A percentile compares a stretch with the other conserved stretches of the same genome.
phyloP scores from a whole-genome alignment of 2,888 invertebrate species.

The Xestia sexstrigata region DNA sequence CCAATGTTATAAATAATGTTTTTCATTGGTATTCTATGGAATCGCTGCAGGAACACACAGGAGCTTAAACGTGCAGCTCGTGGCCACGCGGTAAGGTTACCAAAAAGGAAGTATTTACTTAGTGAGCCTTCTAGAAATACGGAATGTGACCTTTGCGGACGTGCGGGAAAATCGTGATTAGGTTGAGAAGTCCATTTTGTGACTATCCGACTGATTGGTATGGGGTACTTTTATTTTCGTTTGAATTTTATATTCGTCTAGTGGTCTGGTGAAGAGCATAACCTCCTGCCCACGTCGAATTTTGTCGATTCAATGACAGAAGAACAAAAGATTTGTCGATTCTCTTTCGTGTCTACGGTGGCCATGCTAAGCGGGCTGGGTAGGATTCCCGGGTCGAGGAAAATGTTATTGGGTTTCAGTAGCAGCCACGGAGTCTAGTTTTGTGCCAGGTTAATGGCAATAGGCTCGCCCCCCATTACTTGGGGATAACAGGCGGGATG shows the following conservation, averaged over 20 bases:
- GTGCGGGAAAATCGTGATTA: constrained; percentile 37
- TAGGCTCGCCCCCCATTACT: neutral
- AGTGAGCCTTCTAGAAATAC: constrained; percentile 41
- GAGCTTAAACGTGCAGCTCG: neutral
- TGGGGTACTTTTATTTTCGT: neutral
- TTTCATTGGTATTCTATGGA: neutral
- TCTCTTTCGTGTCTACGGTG: no score
- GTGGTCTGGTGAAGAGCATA: neutral
- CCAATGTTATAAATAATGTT: neutral
- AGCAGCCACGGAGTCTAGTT: neutral
- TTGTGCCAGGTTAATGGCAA: neutral
- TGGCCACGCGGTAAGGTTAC: constrained; percentile 27
- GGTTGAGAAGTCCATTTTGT: constrained; percentile 18
- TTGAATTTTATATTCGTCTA: neutral
- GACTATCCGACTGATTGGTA: neutral
- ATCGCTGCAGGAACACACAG: neutral
- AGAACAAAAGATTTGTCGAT: no score
- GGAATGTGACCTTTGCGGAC: constrained; percentile 20
- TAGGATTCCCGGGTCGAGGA: neutral
- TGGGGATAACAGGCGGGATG: neutral
- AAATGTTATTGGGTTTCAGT: neutral
- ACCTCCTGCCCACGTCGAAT: no score
- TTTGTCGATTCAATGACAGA: no score
- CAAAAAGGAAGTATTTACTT: constrained; percentile 50
- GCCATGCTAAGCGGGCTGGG: no score